Conservation (phyloP, 2,113 vertebrate genomes). For the Bufo bufo region DNA sequence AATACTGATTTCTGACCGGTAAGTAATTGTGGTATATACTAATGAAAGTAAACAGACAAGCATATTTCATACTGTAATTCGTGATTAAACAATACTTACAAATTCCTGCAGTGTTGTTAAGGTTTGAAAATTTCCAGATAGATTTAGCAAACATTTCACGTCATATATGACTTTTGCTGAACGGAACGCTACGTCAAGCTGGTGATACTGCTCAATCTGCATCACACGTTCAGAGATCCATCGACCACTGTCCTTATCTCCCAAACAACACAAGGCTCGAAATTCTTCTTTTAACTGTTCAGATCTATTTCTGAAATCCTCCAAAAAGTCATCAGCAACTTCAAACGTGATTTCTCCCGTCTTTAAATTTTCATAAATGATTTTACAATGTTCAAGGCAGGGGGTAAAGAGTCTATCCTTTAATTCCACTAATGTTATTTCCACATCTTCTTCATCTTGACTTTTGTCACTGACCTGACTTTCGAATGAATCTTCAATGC, state of each 20-base stretch:
- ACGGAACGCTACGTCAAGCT: conserved; percentile 80
- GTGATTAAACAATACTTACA: conserved; percentile 72
- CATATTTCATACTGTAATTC: not conserved
- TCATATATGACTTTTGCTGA: conserved; percentile 78
- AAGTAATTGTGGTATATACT: too few relatives aligned
- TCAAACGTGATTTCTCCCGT: conserved; percentile 76
- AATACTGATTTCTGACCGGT: too few relatives aligned
- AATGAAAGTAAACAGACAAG: too few relatives aligned
- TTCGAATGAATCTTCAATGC: not conserved
- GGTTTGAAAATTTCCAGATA: conserved; percentile 84
- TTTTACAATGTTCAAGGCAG: conserved; percentile 66
- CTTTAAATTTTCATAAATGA: conserved; percentile 71
- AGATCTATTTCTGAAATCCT: conserved; percentile 73
- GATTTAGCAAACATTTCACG: conserved; percentile 75
- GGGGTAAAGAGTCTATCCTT: conserved; percentile 64
- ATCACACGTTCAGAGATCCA: conserved; percentile 79
- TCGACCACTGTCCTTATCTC: conserved; percentile 9
- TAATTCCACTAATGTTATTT: conserved; percentile 58
- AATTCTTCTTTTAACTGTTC: conserved; percentile 72
- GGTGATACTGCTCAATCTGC: conserved; percentile 89
- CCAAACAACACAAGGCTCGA: conserved; percentile 68
- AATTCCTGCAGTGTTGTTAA: conserved; percentile 74
- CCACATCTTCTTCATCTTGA: not conserved
- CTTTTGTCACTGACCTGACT: not conserved
- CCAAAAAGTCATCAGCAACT: conserved; percentile 75